phyloP scores from a whole-genome alignment of 2,888 invertebrate genomes.

The Patella depressa region DNA sequence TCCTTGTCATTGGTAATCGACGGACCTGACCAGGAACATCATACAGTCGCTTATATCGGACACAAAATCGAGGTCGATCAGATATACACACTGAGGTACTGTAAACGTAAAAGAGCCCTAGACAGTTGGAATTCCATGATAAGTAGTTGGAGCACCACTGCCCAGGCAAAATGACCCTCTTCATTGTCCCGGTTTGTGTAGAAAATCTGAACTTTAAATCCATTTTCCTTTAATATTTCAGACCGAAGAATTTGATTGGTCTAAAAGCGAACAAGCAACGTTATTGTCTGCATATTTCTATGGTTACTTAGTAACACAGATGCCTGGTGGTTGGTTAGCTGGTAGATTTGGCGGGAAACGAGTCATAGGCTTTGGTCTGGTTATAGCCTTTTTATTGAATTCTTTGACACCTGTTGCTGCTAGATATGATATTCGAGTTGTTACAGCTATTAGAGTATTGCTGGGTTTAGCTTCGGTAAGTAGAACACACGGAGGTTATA shows the following conservation, averaged over 20 bases:
- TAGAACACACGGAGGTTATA: background rate
- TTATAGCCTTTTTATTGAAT: conserved; percentile 53
- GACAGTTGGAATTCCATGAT: no score
- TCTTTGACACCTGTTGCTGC: conserved; percentile 60
- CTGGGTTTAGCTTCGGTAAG: conserved; percentile 61
- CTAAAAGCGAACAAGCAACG: conserved; percentile 43
- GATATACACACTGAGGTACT: no score
- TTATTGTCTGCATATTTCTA: conserved; percentile 60
- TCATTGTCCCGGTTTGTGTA: no score
- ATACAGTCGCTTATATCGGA: no score
- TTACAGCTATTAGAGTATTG: conserved; percentile 54
- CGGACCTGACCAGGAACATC: no score
- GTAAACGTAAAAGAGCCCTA: no score
- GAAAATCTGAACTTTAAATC: no score
- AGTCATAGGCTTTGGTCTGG: conserved; percentile 66
- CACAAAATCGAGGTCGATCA: no score
- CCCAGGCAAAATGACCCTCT: no score
- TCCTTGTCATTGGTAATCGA: no score
- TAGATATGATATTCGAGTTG: conserved; percentile 45
- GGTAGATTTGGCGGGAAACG: conserved; percentile 61
- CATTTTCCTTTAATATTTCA: conserved; percentile 20
- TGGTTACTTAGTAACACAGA: conserved; percentile 56
- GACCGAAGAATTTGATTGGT: conserved; percentile 56
- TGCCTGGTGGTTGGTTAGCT: conserved; percentile 53
- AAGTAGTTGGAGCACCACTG: no score